Conservation (phyloP, 2,888 invertebrate species). For the Mesorhabditis belari region DNA sequence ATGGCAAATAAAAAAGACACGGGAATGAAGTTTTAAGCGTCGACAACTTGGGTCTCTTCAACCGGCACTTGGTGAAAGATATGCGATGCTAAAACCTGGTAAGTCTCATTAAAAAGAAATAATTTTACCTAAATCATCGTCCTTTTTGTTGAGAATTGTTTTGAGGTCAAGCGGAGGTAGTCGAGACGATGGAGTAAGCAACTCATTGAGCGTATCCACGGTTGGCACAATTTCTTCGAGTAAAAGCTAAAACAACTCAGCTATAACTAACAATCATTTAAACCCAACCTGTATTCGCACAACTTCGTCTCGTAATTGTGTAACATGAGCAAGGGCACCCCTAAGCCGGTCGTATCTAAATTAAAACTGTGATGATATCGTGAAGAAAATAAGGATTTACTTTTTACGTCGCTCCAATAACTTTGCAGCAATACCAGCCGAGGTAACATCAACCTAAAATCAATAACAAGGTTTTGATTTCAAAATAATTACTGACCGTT, state of each 20-base stretch:
- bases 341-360: background rate
- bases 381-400: too few species aligned
- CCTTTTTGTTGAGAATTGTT: background rate
- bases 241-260: conserved; percentile 16
- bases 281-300: conserved; percentile 20
- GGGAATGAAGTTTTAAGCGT: too few species aligned
- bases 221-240: conserved; percentile 35
- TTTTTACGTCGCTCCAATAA: background rate
- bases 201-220: conserved; percentile 37
- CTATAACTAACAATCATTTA: background rate
- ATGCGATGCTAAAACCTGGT: too few species aligned
- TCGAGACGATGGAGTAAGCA: conserved; percentile 36
- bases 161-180: conserved; percentile 32
- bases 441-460: background rate
- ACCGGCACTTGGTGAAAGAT: too few species aligned
- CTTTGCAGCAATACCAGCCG: background rate
- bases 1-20: too few species aligned
- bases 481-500: background rate
- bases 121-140: too few species aligned
- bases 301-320: conserved; percentile 16
- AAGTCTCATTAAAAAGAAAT: too few species aligned
- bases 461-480: too few species aligned
- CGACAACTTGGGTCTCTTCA: background rate
- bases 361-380: too few species aligned
- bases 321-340: conserved; percentile 11